Evolutionary conservation across 2,797 vertebrate species (phyloP).

Genomic region (Euphonia xanthogaster): DNA sequence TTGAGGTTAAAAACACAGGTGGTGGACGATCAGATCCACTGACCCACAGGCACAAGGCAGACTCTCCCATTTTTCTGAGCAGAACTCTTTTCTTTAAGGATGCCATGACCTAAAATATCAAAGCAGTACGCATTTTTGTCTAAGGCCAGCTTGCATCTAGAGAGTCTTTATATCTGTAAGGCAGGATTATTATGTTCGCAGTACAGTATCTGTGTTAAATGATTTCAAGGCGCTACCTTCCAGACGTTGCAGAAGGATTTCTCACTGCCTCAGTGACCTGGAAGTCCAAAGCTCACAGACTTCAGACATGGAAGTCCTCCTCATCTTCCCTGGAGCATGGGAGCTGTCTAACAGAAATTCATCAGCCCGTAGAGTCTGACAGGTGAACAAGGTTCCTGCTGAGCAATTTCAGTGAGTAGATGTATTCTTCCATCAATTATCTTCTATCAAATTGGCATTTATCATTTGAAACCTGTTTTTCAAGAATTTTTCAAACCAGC

Average conservation of each 20-base stretch:
- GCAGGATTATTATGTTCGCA: neutral
- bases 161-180: neutral
- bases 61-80: neutral
- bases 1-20: neutral
- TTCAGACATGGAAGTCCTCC: neutral
- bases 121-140: neutral
- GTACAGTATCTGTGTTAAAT: neutral
- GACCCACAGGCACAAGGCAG: neutral
- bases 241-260: neutral
- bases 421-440: neutral
- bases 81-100: neutral
- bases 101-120: neutral
- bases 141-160: neutral
- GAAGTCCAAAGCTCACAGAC: neutral
- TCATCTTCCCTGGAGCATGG: neutral
- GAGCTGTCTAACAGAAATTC: neutral
- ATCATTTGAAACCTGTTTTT: neutral
- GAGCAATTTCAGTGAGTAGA: neutral
- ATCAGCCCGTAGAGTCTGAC: neutral
- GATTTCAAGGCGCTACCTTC: neutral
- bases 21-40: neutral
- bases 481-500: neutral
- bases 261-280: neutral
- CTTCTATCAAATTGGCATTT: constrained; percentile 6
- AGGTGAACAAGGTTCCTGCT: constrained; percentile 23